Base-by-base conservation (phyloP, 2,113 vertebrate species). In the Macheiramphus alcinus region DNA sequence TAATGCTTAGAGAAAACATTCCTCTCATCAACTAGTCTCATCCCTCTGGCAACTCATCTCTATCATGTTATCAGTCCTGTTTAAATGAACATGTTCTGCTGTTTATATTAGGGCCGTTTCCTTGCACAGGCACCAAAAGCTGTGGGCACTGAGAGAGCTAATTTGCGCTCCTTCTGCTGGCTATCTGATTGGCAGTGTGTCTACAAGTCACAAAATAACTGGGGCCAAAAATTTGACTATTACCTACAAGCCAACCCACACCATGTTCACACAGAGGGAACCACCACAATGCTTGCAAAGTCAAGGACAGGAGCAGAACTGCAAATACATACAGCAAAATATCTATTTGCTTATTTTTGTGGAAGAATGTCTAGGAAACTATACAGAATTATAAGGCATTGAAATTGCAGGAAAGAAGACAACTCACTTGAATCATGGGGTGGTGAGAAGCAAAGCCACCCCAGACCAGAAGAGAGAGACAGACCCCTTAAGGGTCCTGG, bases 1-100 rank as follows among this genome's bases (percentile, higher is more conserved):
- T 71, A 93, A 87, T 68, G 68, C 56, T 94, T 79, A 89, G 56
- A 88, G 88, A 94, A 94, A 95, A 89, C 52, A 87, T 85, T 94
- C 19, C 31, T 89, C 86, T 94, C 83, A 47, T 91, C 47, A 88
- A 7, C 50, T 38, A 56, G 68, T 71, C 36, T 94, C 83, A 86
- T 94, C 56, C 80, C 61, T 96, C 80, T 91, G 83, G n/a, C 56
- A 86, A 61, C 14, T 92, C 13, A 1, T 92, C 52, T 90, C 62
- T 86, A n/a, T 59, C 20, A 21, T 61, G 43, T 62, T 85, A 47
- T 80, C 34, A 55, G 38, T 86, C 38, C 47, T 80, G 52, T 71
- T 84, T 78, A 89, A 95, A 92, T 42, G 68, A 89, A 42, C 32
- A 34, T 16, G 16, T 67, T 93, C 73, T 88, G 47, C 43, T 87